Percentiles rank a stretch among this genome's conserved stretches.
These are phyloP conservation scores for Diadegma fenestrale DNA, from an alignment of 2,888 invertebrate species.

Conservation along the genomic window DNA sequence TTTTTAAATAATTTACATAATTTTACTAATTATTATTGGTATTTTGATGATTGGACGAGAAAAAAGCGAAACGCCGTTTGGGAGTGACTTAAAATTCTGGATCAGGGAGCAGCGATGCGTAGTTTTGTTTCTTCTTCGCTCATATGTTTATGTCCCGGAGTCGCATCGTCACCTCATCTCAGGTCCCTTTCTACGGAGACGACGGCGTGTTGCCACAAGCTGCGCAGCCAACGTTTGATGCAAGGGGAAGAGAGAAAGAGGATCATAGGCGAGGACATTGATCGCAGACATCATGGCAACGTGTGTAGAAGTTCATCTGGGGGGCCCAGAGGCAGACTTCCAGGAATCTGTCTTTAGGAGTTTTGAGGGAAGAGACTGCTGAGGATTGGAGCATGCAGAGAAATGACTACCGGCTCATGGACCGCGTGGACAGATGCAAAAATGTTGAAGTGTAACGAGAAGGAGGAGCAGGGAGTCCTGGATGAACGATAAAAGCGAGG, in stretches of 20 bases:
- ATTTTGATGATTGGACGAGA: too few species aligned
- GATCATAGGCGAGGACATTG: background rate
- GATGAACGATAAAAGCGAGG: constrained; percentile 58
- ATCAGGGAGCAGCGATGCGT: constrained; percentile 20
- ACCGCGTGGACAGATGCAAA: constrained; percentile 83
- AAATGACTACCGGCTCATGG: constrained; percentile 27
- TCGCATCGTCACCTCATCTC: constrained; percentile 22
- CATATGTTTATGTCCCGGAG: background rate
- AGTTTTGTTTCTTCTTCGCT: background rate
- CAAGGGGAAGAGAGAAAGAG: constrained; percentile 59
- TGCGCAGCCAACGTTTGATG: constrained; percentile 67
- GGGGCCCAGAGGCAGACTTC: constrained; percentile 76
- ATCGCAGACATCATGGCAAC: background rate
- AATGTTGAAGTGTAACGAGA: constrained; percentile 75
- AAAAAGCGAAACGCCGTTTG: too few species aligned
- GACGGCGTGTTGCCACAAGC: constrained; percentile 26
- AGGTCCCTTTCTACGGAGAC: constrained; percentile 14
- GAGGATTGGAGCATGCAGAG: background rate
- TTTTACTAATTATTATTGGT: too few species aligned
- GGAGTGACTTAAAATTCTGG: background rate
- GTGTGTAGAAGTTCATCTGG: constrained; percentile 39
- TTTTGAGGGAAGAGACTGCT: background rate
- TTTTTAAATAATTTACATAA: too few species aligned
- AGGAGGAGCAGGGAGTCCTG: background rate
- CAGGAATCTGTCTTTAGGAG: constrained; percentile 78